Base-by-base conservation (phyloP, 2,888 invertebrate genomes). In the Limnephilus rhombicus region DNA sequence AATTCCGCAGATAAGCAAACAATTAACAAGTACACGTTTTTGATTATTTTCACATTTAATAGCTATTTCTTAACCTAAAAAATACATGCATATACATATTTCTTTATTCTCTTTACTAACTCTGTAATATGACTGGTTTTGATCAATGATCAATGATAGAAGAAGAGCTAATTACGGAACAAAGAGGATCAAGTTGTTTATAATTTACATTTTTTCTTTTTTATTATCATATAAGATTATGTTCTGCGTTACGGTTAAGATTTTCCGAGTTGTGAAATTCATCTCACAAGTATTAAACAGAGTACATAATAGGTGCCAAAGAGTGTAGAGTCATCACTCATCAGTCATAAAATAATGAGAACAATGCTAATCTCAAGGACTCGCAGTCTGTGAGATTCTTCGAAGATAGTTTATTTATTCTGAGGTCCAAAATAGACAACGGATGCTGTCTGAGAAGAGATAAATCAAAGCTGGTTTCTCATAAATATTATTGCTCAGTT, bases 321-420 rank as follows among this genome's bases (percentile, higher is more conserved):
- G 18, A 68, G 24, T 68, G 5, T 7, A 68, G 53, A 68, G 13
- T 68, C 53, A 24, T 24, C 53, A 68, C 15, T 68, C 53, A 68
- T 18, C 53, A 68, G 18, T 68, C 53, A 68, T 68, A 24, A 68
- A 68, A 68, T 68, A 68, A 68, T 24, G 24, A 24, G 7, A 68
- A 68, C 18, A 24, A 68, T 68, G 53, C 24, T 24, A 24, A 24
- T 18, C 53, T 68, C 24, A 68, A 18, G 7, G 7, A 68, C 24
- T 24, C 49, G 45, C 13, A 49, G 49, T 68, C 90, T 89, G 37
- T 53, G 31, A 81, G 45, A 80, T 45, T 91, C 85, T 31, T 82
- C 53, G 85, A 81, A 85, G 37, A 34, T 31, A 24, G 49, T 90
- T 13, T 90, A 90, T 53, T 34, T 24, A 29, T 90, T 90, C 24